Base-by-base conservation (phyloP, 2,797 vertebrate species). In the Varecia variegata region DNA sequence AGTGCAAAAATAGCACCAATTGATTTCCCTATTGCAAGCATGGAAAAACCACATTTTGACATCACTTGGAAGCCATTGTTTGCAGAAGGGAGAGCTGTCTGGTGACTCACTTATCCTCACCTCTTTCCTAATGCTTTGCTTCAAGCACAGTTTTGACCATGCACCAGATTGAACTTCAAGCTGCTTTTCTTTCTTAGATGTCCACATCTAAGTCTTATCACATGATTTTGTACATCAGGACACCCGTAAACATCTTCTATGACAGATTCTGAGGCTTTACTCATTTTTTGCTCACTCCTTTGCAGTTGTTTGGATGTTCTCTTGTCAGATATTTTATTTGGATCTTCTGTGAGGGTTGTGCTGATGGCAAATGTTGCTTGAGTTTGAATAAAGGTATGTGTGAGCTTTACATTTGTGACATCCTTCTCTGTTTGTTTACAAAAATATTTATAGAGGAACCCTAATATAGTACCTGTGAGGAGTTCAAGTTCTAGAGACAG, bases 31-130 rank as follows among this genome's bases (percentile, higher is more conserved):
- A 2, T 52, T 84, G 82, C 60, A 76, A 86, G 58, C 52, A 35
- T 7, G 13, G 85, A 91, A 95, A 90, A 47, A 84, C 95, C 90
- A 87, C 74, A 92, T 86, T 83, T 83, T 93, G 93, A 62, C 50
- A 5, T 96, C 90, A 67, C 74, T 60, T 70, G 71, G 96, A 93
- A 95, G 62, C 67, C 52, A 87, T 97, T 90, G 86, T 97, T 90
- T 95, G 84, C 54, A 79, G 62, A 73, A 87, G 32, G 11, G 50
- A 77, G 90, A 89, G 50, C 47, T 89, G 70, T 77, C 60, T 67
- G 74, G 74, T 96, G 93, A 92, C 35, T 97, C 96, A 74, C 76
- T 84, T 35, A 27, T 95, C 50, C 45, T 84, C 65, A 87, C 86
- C 83, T 96, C 86, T 90, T 79, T 60, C 65, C n/a, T 87, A 30